Conservation (phyloP, 2,888 invertebrate genomes). For the Nasonia oneida region DNA sequence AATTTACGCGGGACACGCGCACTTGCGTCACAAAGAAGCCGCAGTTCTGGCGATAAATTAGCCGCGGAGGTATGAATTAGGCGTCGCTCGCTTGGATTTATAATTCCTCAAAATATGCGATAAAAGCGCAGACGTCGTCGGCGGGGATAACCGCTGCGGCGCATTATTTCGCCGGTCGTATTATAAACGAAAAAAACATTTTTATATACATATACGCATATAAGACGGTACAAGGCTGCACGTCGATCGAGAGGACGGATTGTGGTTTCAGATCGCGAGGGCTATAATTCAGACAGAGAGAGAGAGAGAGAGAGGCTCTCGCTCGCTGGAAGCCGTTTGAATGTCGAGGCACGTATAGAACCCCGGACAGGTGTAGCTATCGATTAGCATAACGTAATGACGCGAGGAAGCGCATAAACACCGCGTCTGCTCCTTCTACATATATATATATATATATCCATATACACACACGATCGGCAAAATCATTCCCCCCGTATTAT, state of each 20-base stretch:
- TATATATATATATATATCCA: too few species aligned
- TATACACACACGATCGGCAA: too few species aligned
- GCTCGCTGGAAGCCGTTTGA: slow-evolving; percentile 55
- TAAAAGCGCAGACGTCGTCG: not conserved
- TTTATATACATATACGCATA: not conserved
- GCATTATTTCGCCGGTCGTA: not conserved
- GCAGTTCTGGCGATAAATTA: slow-evolving; percentile 13
- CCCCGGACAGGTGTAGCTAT: slow-evolving; percentile 72
- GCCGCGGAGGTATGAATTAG: slow-evolving; percentile 33
- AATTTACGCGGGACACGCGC: slow-evolving; percentile 23
- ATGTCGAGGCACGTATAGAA: slow-evolving; percentile 51
- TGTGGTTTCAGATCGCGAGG: slow-evolving; percentile 35
- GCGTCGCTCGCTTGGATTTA: slow-evolving; percentile 23
- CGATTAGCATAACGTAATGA: slow-evolving; percentile 77
- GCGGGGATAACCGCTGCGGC: not conserved
- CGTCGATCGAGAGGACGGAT: slow-evolving; percentile 30
- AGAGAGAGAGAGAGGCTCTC: not conserved
- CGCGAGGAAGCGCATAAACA: slow-evolving; percentile 71
- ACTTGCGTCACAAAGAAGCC: slow-evolving; percentile 6
- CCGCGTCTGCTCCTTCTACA: slow-evolving; percentile 60
- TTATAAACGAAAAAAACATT: not conserved
- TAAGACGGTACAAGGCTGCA: not conserved
- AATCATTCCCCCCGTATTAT: too few species aligned
- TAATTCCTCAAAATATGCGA: slow-evolving; percentile 41
- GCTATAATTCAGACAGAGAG: slow-evolving; percentile 37